Percentiles rank a stretch among this genome's conserved stretches.
Evolutionary conservation across 2,113 vertebrate genomes (phyloP).

Genomic region (Pteropus alecto): DNA sequence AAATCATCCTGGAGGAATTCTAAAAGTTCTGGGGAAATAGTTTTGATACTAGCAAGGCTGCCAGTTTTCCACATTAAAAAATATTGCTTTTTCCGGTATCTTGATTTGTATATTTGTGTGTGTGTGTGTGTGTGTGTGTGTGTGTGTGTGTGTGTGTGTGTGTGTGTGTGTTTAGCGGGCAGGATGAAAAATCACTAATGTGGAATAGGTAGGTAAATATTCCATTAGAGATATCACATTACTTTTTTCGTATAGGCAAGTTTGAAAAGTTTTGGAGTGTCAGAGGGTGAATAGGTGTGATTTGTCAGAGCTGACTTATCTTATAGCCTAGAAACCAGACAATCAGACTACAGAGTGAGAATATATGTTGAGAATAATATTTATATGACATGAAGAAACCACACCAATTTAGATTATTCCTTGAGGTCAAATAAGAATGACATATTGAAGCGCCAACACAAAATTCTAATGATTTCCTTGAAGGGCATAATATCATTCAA

Average conservation of each 20-base stretch:
- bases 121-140: background rate
- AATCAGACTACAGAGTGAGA: background rate
- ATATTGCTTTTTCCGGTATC: background rate
- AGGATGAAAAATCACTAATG: background rate
- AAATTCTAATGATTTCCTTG: background rate
- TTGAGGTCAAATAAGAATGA: background rate
- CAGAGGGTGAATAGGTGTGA: background rate
- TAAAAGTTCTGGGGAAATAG: background rate
- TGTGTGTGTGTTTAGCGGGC: background rate
- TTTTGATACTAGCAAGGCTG: background rate
- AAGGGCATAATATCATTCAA: background rate
- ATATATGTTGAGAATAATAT: background rate
- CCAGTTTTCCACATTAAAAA: slow-evolving; percentile 1
- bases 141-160: background rate
- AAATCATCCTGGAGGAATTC: slow-evolving; percentile 32
- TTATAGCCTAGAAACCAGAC: background rate
- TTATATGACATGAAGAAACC: background rate
- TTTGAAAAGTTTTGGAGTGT: background rate
- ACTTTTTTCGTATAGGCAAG: background rate
- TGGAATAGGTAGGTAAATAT: background rate
- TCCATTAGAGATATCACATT: background rate
- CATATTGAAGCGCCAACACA: background rate
- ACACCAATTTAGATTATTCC: background rate
- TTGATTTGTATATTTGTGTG: background rate
- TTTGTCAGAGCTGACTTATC: background rate